These are phyloP conservation scores for Fragum sueziense DNA, from an alignment of 2,888 invertebrate species.

Conservation along the genomic window DNA sequence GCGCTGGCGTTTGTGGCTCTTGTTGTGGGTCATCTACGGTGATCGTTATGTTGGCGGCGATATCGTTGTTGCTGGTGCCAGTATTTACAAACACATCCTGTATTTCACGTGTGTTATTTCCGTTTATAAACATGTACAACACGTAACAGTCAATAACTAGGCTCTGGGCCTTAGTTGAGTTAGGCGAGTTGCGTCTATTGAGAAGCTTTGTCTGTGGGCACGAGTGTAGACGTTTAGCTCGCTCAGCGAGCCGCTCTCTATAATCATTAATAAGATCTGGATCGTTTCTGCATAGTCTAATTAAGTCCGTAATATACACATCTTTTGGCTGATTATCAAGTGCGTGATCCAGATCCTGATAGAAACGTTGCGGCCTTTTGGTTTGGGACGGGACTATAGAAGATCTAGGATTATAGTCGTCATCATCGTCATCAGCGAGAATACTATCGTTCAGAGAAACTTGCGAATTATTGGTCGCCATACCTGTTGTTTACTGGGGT, in stretches of 20 bases:
- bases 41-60: too few relatives aligned
- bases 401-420: too few relatives aligned
- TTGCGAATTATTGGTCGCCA: too few relatives aligned
- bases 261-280: neutral
- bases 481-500: too few relatives aligned
- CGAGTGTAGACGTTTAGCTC: neutral
- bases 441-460: too few relatives aligned
- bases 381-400: neutral
- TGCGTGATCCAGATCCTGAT: neutral
- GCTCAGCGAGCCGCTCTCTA: neutral
- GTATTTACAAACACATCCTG: neutral
- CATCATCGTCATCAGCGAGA: too few relatives aligned
- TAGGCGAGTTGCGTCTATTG: neutral
- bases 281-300: neutral
- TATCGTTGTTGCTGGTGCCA: too few relatives aligned
- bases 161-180: neutral
- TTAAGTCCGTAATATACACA: neutral
- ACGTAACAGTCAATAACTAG: neutral
- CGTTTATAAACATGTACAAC: neutral
- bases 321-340: neutral
- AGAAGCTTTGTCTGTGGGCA: neutral
- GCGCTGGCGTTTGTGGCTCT: too few relatives aligned
- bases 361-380: conserved; percentile 2
- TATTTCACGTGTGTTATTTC: neutral
- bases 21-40: too few relatives aligned